These are phyloP conservation scores for Actenoides hombroni DNA, from an alignment of 2,113 vertebrate genomes.

Conservation along the genomic window DNA sequence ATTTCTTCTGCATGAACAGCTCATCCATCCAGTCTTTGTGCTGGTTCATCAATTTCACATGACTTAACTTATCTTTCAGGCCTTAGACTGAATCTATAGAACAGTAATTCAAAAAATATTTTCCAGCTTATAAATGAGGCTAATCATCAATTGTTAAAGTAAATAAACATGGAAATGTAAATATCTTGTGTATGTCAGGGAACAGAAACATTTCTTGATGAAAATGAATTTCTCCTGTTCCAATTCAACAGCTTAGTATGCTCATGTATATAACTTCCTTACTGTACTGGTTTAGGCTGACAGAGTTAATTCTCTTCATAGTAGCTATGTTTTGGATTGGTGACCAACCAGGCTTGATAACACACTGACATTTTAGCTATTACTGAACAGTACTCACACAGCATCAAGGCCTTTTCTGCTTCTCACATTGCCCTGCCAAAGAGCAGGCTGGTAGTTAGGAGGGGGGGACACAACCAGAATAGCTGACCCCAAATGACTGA, in stretches of 20 bases:
- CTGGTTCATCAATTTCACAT: neutral
- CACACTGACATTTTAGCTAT: neutral
- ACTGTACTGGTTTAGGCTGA: neutral
- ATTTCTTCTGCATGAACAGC: neutral
- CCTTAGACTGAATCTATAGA: neutral
- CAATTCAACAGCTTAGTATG: neutral
- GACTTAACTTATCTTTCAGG: neutral
- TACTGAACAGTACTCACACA: neutral
- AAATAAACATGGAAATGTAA: neutral
- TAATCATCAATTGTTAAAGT: neutral
- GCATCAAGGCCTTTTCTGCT: neutral
- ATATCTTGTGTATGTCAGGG: neutral
- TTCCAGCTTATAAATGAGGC: neutral
- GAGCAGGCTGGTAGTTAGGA: neutral
- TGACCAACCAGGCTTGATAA: neutral
- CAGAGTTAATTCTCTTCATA: neutral
- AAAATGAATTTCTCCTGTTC: neutral
- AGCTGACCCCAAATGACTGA: neutral
- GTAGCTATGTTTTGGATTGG: neutral
- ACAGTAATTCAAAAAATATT: neutral
- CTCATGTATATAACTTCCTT: neutral
- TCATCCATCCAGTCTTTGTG: neutral
- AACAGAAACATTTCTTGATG: neutral
- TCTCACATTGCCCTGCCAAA: accelerated
- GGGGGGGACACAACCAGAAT: neutral